Evolutionary conservation across 2,797 vertebrate species (phyloP), one percentile per base, ranked within the genome.

Genomic region (Chelon labrosus): DNA sequence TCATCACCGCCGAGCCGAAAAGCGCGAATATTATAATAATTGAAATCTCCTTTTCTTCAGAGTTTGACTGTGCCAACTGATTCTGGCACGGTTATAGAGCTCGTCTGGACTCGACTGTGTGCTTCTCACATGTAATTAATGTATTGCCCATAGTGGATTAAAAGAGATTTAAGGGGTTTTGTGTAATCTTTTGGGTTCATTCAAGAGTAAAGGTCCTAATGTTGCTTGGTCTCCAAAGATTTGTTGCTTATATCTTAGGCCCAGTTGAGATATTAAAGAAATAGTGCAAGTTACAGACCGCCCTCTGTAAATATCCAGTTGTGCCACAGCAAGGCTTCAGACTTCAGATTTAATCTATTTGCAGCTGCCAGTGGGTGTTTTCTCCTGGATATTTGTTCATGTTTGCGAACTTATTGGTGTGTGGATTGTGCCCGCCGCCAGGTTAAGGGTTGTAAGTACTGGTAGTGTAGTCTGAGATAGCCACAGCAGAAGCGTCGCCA

Each of bases 321-420:
- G 31, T 52, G 47, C 25, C 11, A 19, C 22, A 25, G n/a, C 0
- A 17, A 69, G 4, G 37, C 58, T 10, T 11, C 35, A 3, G 16
- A 1, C 27, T 61, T 63, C 51, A 72, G 2, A 44, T 44, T 55
- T 44, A 1, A 71, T 74, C 55, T 38, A 46, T 58, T 46, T 52
- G 49, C 59, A 7, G 16, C 65, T 62, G 71, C 49, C 27, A 57
- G 55, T 49, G 25, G 52, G 16, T 42, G 10, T 77, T 80, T 83
- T 38, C 63, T 66, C 60, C 7, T 53, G 47, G 67, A 64, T 66
- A 50, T 85, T 85, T 90, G 72, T 51, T 80, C 12, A 3, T 66
- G 52, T 80, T 73, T 63, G 60, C 42, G 39, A 76, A 54, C 9
- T 47, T 19, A 62, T 5, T 20, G 61, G 9, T 60, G 75, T 73